Evolutionary conservation across 2,797 vertebrate genomes (phyloP), one percentile per base, ranked within the genome.

Genomic region (Arnoldichthys spilopterus): DNA sequence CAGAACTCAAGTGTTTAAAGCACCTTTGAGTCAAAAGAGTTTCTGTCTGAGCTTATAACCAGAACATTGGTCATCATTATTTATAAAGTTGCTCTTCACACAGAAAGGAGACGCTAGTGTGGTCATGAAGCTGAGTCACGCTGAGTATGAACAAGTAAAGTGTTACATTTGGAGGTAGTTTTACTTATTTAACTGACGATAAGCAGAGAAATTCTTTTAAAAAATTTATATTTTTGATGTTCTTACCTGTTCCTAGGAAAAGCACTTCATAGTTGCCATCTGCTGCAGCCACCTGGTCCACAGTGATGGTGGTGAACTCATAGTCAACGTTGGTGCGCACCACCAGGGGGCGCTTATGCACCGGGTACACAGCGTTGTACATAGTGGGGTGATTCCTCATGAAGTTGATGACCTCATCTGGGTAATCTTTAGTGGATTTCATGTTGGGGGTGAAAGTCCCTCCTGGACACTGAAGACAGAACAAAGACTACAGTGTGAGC

Each of bases 351-450:
- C 94, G 97, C 92, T 97, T 97, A 91, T 99, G 97, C 37, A 97
- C 94, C 0, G 98, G 98, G 88, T 99, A 99, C 63, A 99, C 90
- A 0, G 95, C 87, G 20, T 98, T 97, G 94, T 96, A 95, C 98
- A 99, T 99, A 88, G 97, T 96, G 0, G 98, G 98, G 90, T 99
- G 98, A 5, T 96, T 91, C 4, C 98, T 94, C 96, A 99, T 99
- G 93, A 99, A 99, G 94, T 98, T 99, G 90, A 99, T 99, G 69
- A 99, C 98, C 86, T 99, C 98, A 0, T 99, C 98, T 0, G 98
- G 98, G 74, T 99, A 99, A 89, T 99, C 98, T 89, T 99, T 99
- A 77, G 98, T 99, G 2, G 98, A 99, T 89, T 98, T 98, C 97
- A 99, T 97, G 83, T 96, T 98, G 0, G 98, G 98, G 0, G 98